Base-by-base conservation (phyloP, 64 coral and sea anemone genomes). In the Montipora efflorescens region DNA sequence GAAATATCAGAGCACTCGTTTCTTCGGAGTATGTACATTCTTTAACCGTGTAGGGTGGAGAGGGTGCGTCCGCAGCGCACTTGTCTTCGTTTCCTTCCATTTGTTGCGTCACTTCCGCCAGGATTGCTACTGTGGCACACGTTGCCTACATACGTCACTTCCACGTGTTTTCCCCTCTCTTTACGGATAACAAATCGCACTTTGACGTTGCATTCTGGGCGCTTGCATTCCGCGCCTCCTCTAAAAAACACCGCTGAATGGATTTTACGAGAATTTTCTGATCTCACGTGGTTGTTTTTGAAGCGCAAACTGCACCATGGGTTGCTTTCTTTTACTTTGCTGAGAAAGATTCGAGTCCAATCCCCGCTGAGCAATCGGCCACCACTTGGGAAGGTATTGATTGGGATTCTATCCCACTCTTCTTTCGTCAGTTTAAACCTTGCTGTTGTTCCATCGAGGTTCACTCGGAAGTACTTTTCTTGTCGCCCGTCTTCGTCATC, bases 251-350 rank as follows among this genome's bases (percentile, higher is more conserved):
- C 82, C 44, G 82, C 82, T 86, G 82, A 86, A 46, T 86, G 82
- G 82, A 86, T 86, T 71, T 86, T 86, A 2, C 82, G 82, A 0
- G 82, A 86, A 18, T 86, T 86, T 86, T 86, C 66, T 71, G 82
- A 86, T 49, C 82, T 50, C 82, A 86, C 82, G 82, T 86, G 82
- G 51, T 86, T 86, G 47, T 86, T 86, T 21, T 86, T 86, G 82
- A 86, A 86, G 82, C 82, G 82, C 46, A 86, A 72, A 72, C 82
- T 86, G 82, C 82, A 86, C 82, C 82, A 86, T 86, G 82, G 82
- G 82, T 86, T 86, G 66, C 64, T 86, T 86, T 86, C 82, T 86
- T 72, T 72, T 13, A 86, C 82, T 86, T 86, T 86, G 5, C 43
- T 46, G 43, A 73, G 64, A 48, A 86, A 86, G 82, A 86, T 86